Percentiles rank a stretch among this genome's conserved stretches.
Conservation (phyloP, 2,797 vertebrate genomes). For the Epinephelus malabaricus region DNA sequence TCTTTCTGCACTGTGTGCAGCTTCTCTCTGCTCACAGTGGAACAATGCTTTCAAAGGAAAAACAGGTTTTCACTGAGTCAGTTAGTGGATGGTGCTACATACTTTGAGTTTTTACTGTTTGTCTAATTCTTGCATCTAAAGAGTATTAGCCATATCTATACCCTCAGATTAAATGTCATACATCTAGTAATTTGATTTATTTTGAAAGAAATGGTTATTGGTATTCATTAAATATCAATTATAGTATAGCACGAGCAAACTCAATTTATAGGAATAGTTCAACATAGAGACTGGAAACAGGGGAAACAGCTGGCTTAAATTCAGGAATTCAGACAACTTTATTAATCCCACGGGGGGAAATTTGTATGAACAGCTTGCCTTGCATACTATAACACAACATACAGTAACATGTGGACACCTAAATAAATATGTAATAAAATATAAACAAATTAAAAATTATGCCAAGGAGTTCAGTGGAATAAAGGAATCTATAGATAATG, state of each 20-base stretch:
- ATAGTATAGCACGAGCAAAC: background rate
- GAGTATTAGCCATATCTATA: background rate
- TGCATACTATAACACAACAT: no score
- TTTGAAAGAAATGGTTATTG: no score
- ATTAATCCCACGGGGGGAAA: no score
- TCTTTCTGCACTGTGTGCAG: constrained; percentile 13
- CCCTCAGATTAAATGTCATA: background rate
- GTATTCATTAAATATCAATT: no score
- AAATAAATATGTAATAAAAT: no score
- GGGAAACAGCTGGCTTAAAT: no score
- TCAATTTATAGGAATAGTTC: background rate
- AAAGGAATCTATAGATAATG: no score
- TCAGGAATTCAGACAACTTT: no score
- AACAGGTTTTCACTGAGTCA: background rate
- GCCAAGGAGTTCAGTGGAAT: no score
- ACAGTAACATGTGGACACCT: no score
- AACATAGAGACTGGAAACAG: background rate
- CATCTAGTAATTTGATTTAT: background rate
- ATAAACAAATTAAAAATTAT: no score
- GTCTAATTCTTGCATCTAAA: background rate
- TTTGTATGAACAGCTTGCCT: no score
- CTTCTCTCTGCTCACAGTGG: background rate
- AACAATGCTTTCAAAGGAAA: background rate
- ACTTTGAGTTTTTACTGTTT: background rate
- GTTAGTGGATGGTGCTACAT: background rate